These are phyloP conservation scores for Otocyon megalotis DNA, from an alignment of 2,113 vertebrate genomes.

Conservation along the genomic window DNA sequence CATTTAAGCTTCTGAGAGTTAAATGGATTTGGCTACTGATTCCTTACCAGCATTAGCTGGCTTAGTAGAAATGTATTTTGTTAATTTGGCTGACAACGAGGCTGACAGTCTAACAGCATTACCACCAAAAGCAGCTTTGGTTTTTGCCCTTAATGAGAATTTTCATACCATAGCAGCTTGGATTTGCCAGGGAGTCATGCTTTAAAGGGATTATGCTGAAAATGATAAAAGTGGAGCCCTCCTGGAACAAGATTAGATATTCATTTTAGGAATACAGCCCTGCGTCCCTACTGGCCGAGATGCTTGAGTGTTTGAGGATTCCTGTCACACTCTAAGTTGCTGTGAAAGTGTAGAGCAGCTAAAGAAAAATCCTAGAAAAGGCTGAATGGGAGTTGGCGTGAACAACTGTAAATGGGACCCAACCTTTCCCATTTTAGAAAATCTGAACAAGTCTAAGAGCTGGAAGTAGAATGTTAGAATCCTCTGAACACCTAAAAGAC, in stretches of 20 bases:
- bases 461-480: constrained; percentile 61
- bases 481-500: neutral
- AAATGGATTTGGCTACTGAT: constrained; percentile 57
- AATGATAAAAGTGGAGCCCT: constrained; percentile 53
- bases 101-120: neutral
- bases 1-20: constrained; percentile 24
- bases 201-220: constrained; percentile 66
- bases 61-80: constrained; percentile 62
- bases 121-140: constrained; percentile 59
- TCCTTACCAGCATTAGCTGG: constrained; percentile 43
- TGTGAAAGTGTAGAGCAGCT: constrained; percentile 77
- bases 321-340: constrained; percentile 80
- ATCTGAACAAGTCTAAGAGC: constrained; percentile 69
- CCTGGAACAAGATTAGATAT: constrained; percentile 16
- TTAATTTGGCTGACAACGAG: constrained; percentile 62
- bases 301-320: constrained; percentile 78
- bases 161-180: neutral
- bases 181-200: neutral
- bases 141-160: constrained; percentile 70
- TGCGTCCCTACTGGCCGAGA: constrained; percentile 32
- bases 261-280: constrained; percentile 22
- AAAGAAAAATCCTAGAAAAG: constrained; percentile 73
- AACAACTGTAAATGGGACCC: constrained; percentile 80
- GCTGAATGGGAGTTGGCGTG: constrained; percentile 81
- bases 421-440: constrained; percentile 67